These are phyloP conservation scores for Limanda limanda DNA, from an alignment of 2,113 vertebrate species.

Conservation along the genomic window DNA sequence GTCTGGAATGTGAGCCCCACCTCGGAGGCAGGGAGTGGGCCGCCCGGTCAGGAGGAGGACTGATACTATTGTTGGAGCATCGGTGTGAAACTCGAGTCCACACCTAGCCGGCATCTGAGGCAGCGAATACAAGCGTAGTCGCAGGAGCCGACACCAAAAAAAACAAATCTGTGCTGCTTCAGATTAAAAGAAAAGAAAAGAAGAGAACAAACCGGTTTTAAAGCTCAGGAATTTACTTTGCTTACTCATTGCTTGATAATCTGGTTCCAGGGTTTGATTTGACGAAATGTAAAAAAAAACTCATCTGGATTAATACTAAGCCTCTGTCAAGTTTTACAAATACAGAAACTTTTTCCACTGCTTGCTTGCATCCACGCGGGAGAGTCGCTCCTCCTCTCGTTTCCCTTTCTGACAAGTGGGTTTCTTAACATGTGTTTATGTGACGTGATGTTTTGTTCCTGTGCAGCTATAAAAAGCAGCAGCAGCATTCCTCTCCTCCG, in stretches of 20 bases:
- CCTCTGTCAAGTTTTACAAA: not conserved
- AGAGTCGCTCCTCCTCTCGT: not conserved
- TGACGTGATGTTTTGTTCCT: constrained; percentile 3
- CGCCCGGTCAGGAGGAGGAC: constrained; percentile 20
- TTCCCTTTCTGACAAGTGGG: not conserved
- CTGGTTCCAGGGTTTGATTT: constrained; percentile 1
- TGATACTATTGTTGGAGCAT: constrained; percentile 69
- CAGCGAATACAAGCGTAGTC: not conserved
- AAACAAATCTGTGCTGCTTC: constrained; percentile 5
- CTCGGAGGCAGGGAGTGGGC: constrained; percentile 64
- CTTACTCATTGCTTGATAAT: constrained; percentile 6
- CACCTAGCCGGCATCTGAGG: constrained; percentile 40
- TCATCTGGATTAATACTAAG: not conserved
- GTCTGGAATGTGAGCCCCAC: constrained; percentile 70
- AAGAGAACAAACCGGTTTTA: not conserved
- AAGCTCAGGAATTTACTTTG: constrained; percentile 7
- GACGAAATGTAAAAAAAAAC: constrained; percentile 22
- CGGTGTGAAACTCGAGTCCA: constrained; percentile 66
- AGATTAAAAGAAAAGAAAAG: not conserved
- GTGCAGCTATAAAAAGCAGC: constrained; percentile 22
- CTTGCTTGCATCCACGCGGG: not conserved
- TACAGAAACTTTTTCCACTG: not conserved
- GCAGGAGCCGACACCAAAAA: not conserved
- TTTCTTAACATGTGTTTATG: constrained; percentile 2
- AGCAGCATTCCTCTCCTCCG: constrained; percentile 18